Conservation (phyloP, 2,888 invertebrate species). For the Tuta absoluta region DNA sequence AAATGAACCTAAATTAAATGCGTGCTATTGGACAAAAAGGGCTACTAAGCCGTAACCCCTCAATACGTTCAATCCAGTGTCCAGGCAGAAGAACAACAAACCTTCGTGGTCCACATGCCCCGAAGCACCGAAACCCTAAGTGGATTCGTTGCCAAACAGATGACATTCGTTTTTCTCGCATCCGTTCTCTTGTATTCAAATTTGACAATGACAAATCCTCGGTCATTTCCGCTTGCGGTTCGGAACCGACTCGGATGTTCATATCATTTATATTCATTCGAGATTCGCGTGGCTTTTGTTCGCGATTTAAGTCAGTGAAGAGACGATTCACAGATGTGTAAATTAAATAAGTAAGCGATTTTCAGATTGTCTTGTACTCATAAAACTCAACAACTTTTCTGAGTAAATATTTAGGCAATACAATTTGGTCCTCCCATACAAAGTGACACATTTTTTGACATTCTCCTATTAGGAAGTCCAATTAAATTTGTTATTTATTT, state of each 20-base stretch:
- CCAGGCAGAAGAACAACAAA: conserved; percentile 21
- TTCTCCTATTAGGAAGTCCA: no score
- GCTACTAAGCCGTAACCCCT: no score
- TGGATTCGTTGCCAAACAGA: conserved; percentile 54
- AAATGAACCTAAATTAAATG: background rate
- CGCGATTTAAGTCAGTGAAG: conserved; percentile 54
- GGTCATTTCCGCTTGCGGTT: conserved; percentile 67
- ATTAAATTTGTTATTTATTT: no score
- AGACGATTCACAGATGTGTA: conserved; percentile 53
- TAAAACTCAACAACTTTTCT: no score
- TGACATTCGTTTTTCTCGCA: conserved; percentile 75
- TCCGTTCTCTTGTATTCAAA: conserved; percentile 74
- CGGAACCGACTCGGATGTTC: conserved; percentile 60
- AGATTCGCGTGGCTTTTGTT: conserved; percentile 60
- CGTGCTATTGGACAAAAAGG: background rate
- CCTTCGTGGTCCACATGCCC: conserved; percentile 13
- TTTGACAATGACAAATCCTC: conserved; percentile 77
- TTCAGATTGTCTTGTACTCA: no score
- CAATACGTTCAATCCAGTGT: background rate
- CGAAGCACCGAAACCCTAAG: conserved; percentile 17
- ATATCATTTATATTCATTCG: conserved; percentile 76
- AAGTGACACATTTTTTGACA: no score
- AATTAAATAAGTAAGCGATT: conserved; percentile 51
- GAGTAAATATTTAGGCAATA: no score
- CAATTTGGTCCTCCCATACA: no score